Base-by-base conservation (phyloP, 1,140 invertebrate genomes). In the Zaprionus vittiger region DNA sequence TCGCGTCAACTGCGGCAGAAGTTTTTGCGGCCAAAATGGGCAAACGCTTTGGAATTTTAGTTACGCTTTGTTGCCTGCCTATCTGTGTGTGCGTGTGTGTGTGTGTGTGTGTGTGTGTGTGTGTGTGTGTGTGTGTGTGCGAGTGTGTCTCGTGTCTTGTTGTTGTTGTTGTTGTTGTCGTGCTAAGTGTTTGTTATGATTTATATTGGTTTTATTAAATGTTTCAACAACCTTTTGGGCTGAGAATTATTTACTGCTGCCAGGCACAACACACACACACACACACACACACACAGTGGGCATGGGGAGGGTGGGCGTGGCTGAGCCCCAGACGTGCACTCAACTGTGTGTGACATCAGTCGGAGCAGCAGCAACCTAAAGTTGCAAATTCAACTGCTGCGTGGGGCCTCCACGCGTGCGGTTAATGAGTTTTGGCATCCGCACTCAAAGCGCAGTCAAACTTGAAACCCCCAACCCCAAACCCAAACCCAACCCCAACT, bases 141-240 rank as follows among this genome's bases (percentile, higher is more conserved):
- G 41, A 15, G 38, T 41, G 38, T 41, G 38, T n/a, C 38, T 41
- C 38, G 15, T 6, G 11, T 11, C 31, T 28, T 57, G 52, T 17
- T 41, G n/a, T 49, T 52, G 24, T 12, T 72, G 65, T 31, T 79
- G 77, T 80, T 83, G 83, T 69, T 77, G 83, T 73, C 70, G 68
- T 77, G 84, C 84, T 87, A 87, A 87, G 84, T 87, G 84, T 87
- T 87, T 87, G 84, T 89, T 87, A 87, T 89, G 85, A 89, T 89
- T 89, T 89, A 89, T 89, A 89, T 89, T 84, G 85, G 85, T 89
- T 91, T 89, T 89, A 89, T 89, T 89, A 89, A 89, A 89, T 89
- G 85, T 89, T 89, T 89, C 85, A 90, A 89, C 85, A 89, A 89
- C 81, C 85, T 89, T 89, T 85, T 79, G 79, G 82, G n/a, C 41